phyloP scores from a whole-genome alignment of 2,888 invertebrate species.

The Trypoxylon attenuatum region DNA sequence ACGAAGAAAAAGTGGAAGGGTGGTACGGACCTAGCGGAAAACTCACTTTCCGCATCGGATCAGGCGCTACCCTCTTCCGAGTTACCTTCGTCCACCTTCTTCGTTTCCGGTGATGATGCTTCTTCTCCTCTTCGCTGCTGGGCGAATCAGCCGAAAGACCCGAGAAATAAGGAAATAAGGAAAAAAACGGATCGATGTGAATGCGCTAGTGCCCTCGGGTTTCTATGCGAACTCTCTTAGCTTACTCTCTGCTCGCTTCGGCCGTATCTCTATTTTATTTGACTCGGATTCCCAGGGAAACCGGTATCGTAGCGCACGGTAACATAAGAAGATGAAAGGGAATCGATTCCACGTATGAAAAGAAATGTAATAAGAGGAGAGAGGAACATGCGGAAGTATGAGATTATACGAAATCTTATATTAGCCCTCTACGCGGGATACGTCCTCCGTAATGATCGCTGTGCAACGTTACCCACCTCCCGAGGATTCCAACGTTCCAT shows the following conservation, averaged over 20 bases:
- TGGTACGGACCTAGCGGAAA: conserved; percentile 40
- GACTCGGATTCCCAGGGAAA: background rate
- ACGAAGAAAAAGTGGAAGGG: conserved; percentile 25
- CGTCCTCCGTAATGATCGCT: background rate
- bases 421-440: background rate
- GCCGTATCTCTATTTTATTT: background rate
- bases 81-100: conserved; percentile 14
- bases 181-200: background rate
- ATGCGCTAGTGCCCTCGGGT: background rate
- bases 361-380: background rate
- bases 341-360: background rate
- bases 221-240: background rate
- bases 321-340: background rate
- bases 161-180: background rate
- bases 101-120: background rate
- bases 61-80: conserved; percentile 25
- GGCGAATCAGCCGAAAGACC: conserved; percentile 29
- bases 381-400: background rate
- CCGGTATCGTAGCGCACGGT: background rate
- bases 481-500: background rate
- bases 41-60: conserved; percentile 60
- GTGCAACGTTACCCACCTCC: background rate
- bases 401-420: background rate
- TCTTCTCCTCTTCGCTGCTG: too few relatives aligned
- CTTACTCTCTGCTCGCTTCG: background rate